phyloP scores from a whole-genome alignment of 1,140 invertebrate species.

The Ips nitidus region DNA sequence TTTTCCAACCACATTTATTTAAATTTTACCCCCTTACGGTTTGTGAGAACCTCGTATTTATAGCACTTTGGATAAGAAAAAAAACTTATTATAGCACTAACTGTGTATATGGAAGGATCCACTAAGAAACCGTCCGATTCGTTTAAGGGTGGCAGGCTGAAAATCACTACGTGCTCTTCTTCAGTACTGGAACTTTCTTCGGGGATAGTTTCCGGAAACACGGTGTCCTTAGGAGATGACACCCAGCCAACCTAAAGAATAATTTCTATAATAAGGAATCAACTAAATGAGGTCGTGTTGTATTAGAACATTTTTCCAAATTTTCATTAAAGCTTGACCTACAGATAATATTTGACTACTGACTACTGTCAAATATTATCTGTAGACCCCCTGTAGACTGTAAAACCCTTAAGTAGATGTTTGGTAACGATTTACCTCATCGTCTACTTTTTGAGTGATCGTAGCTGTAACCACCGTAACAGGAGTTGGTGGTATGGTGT shows the following conservation, averaged over 20 bases:
- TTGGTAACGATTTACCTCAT: constrained; percentile 53
- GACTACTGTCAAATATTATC: no score
- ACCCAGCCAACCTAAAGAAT: constrained; percentile 65
- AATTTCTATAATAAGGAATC: background rate
- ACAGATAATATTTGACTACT: no score
- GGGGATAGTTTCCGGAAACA: constrained; percentile 88
- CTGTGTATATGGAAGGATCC: constrained; percentile 67
- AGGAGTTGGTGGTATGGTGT: constrained; percentile 43
- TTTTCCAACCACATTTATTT: background rate
- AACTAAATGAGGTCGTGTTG: background rate
- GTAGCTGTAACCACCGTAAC: constrained; percentile 46
- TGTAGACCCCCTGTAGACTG: no score
- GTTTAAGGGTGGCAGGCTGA: constrained; percentile 70
- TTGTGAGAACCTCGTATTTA: no score
- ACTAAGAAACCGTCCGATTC: constrained; percentile 63
- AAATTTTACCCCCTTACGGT: no score
- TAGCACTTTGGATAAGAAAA: no score
- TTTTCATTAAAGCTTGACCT: no score
- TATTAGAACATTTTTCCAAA: no score
- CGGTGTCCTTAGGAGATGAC: constrained; percentile 81
- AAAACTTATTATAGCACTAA: constrained; percentile 46
- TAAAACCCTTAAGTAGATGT: background rate
- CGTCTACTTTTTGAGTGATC: constrained; percentile 57
- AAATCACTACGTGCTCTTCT: constrained; percentile 88
- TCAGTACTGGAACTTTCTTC: constrained; percentile 89